Conservation (phyloP, 2,113 vertebrate species). For the Petrocephalus zakoni region DNA sequence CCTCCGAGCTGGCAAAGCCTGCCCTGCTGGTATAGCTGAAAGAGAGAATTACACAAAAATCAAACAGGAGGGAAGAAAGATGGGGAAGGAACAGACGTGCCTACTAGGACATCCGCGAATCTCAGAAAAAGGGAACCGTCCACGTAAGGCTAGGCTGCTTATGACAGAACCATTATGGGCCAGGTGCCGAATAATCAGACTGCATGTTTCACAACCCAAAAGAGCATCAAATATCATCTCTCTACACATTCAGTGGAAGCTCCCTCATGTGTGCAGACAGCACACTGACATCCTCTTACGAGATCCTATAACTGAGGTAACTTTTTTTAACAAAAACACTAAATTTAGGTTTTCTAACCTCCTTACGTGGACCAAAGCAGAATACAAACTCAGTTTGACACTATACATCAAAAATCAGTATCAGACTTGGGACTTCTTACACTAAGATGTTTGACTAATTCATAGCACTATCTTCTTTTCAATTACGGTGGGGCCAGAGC, state of each 20-base stretch:
- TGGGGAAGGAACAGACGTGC: not conserved
- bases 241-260: not conserved
- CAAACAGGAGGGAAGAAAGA: not conserved
- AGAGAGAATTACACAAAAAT: slow-evolving; percentile 29
- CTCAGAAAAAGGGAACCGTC: not conserved
- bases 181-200: not conserved
- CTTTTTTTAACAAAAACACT: not conserved
- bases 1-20: slow-evolving; percentile 95
- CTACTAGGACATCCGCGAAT: slow-evolving; percentile 15
- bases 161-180: not conserved
- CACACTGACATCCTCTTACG: not conserved
- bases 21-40: slow-evolving; percentile 96
- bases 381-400: not conserved
- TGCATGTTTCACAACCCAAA: not conserved
- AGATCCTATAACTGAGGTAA: not conserved
- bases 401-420: not conserved
- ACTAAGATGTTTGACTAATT: not conserved
- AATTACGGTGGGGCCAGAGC: not conserved
- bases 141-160: not conserved
- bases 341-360: not conserved
- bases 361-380: not conserved
- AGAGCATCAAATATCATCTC: not conserved
- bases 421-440: not conserved
- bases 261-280: not conserved
- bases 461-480: not conserved